Percentiles rank a stretch among this genome's conserved stretches.
Evolutionary conservation across 2,113 vertebrate genomes (phyloP).

Genomic region (Columbina picui): DNA sequence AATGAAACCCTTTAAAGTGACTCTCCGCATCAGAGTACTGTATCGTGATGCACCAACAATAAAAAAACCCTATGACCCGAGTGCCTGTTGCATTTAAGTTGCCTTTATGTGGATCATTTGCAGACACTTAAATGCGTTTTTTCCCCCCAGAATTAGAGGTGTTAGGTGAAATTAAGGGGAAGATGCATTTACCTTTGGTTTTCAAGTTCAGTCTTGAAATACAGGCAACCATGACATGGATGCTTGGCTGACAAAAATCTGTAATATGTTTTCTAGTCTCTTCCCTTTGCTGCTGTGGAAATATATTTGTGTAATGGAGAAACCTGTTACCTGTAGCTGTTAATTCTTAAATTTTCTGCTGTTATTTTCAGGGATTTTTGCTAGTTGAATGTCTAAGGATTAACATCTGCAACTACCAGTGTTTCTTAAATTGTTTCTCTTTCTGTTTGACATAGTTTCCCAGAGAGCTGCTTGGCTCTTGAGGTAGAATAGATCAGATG

Average conservation of each 20-base stretch:
- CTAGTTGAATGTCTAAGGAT: background rate
- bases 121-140: background rate
- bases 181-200: background rate
- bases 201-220: background rate
- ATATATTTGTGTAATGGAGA: background rate
- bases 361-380: background rate
- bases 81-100: background rate
- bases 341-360: background rate
- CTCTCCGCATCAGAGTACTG: background rate
- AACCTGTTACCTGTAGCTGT: background rate
- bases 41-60: background rate
- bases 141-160: background rate
- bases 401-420: background rate
- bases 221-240: background rate
- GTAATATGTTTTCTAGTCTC: background rate
- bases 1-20: background rate
- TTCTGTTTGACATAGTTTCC: background rate
- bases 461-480: slow-evolving; percentile 8
- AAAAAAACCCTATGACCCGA: background rate
- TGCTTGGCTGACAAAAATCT: background rate
- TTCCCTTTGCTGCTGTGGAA: background rate
- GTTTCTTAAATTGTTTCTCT: background rate
- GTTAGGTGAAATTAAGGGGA: background rate
- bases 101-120: background rate
- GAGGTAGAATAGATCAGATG: slow-evolving; percentile 34